phyloP scores from a whole-genome alignment of 2,888 invertebrate species.

The Aplocera efformata region DNA sequence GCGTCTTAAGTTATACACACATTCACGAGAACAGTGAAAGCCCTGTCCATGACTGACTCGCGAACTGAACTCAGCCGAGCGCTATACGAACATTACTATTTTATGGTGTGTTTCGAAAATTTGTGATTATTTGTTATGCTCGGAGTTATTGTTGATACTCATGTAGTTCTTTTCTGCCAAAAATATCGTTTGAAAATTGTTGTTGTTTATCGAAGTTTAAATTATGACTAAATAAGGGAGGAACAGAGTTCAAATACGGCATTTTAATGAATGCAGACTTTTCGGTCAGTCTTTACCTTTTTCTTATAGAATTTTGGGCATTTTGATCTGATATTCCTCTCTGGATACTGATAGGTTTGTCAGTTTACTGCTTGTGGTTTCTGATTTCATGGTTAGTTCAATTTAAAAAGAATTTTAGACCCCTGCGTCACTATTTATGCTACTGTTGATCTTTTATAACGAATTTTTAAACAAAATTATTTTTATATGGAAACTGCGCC shows the following conservation, averaged over 20 bases:
- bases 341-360: constrained; percentile 2
- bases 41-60: too few relatives aligned
- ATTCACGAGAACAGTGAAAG: too few relatives aligned
- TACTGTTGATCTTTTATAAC: constrained; percentile 22
- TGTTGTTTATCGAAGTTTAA: constrained; percentile 10
- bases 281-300: neutral
- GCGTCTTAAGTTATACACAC: too few relatives aligned
- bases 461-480: constrained; percentile 19
- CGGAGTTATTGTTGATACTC: constrained; percentile 14
- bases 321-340: constrained; percentile 12
- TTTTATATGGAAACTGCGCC: constrained; percentile 19
- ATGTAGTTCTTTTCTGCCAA: constrained; percentile 19
- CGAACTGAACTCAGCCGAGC: too few relatives aligned
- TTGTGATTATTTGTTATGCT: constrained; percentile 11
- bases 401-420: constrained; percentile 13
- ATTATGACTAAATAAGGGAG: constrained; percentile 1
- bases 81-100: too few relatives aligned
- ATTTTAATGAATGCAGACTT: constrained; percentile 1
- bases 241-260: neutral
- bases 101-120: neutral
- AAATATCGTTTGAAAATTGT: constrained; percentile 19
- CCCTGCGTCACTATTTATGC: constrained; percentile 17
- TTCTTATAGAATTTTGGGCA: constrained; percentile 3
- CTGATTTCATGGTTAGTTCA: constrained; percentile 9
- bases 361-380: constrained; percentile 13